These are phyloP conservation scores for Rhogogaster chlorosoma DNA, from an alignment of 2,888 invertebrate genomes.

Conservation along the genomic window DNA sequence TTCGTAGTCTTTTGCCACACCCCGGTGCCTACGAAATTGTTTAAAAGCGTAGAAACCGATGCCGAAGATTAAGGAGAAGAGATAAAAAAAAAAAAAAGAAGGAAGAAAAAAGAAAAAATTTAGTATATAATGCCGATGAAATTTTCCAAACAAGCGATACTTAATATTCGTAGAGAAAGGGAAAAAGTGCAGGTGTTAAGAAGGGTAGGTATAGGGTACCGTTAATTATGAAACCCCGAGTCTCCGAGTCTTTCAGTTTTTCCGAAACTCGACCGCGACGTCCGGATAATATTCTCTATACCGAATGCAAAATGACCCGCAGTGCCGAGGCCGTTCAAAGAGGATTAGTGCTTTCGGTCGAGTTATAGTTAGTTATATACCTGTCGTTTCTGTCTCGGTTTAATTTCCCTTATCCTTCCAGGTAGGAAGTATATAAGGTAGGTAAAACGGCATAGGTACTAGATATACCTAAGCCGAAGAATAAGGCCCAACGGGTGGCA, in stretches of 20 bases:
- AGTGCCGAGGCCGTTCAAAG: neutral
- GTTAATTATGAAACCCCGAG: constrained; percentile 6
- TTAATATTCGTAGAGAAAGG: neutral
- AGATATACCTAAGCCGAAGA: neutral
- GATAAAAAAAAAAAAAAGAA: neutral
- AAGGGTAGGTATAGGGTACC: too few relatives aligned
- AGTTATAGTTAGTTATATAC: neutral
- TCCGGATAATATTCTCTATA: neutral
- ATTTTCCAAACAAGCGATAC: neutral
- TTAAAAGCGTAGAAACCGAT: neutral
- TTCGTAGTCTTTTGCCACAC: neutral
- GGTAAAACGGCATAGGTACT: neutral
- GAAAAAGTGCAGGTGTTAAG: neutral
- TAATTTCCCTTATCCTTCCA: constrained; percentile 2
- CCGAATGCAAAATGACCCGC: constrained; percentile 1
- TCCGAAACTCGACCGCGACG: too few relatives aligned
- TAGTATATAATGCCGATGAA: neutral
- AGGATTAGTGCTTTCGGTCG: constrained; percentile 23
- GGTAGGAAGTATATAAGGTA: constrained; percentile 26
- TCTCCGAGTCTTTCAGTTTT: neutral
- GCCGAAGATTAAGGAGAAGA: neutral
- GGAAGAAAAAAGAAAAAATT: neutral
- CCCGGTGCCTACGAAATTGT: neutral
- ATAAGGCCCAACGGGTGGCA: constrained; percentile 41
- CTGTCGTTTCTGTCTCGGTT: constrained; percentile 36